Conservation (phyloP, 2,888 invertebrate genomes). For the Arctia plantaginis region DNA sequence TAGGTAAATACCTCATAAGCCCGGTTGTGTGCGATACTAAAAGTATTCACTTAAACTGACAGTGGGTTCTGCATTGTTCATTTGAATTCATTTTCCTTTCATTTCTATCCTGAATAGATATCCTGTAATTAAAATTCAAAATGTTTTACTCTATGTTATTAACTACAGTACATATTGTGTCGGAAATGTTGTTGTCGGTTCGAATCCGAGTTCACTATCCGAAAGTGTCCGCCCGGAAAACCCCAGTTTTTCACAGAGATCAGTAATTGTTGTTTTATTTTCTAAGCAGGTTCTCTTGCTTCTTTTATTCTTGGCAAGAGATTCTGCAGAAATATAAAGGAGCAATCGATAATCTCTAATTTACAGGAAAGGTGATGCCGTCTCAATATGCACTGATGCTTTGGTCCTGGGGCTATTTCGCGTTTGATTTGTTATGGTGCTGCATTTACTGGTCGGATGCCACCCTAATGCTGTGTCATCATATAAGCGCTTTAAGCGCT, state of each 20-base stretch:
- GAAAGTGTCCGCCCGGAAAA: neutral
- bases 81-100: too few relatives aligned
- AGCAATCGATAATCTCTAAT: constrained; percentile 5
- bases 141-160: too few relatives aligned
- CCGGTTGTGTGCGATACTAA: too few relatives aligned
- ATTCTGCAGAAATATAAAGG: neutral
- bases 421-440: constrained; percentile 88
- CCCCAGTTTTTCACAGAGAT: neutral
- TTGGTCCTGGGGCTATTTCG: constrained; percentile 88
- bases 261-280: neutral
- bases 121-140: too few relatives aligned
- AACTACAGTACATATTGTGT: neutral
- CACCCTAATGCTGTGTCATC: constrained; percentile 85
- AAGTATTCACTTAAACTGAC: neutral
- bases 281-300: neutral
- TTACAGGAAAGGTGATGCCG: constrained; percentile 67
- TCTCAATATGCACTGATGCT: constrained; percentile 80
- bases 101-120: too few relatives aligned
- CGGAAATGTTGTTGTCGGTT: neutral
- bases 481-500: constrained; percentile 81
- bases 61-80: too few relatives aligned
- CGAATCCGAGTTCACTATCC: neutral
- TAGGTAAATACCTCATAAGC: too few relatives aligned
- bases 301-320: neutral
- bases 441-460: constrained; percentile 82